Percentiles rank a stretch among this genome's conserved stretches.
phyloP scores from a whole-genome alignment of 2,888 invertebrate genomes.

The Temnothorax rugatulus region DNA sequence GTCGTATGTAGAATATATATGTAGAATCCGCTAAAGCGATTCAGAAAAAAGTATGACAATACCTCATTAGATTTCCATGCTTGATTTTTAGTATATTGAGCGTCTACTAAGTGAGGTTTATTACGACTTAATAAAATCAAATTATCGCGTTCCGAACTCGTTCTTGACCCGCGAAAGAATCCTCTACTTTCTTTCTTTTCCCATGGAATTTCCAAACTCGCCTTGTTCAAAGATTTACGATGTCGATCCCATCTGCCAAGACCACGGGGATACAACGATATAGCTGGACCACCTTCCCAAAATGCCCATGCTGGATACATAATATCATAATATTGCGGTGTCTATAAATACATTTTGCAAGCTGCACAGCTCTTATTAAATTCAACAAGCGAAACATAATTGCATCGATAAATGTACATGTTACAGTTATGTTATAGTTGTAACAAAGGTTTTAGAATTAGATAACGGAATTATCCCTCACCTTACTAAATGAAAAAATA shows the following conservation, averaged over 20 bases:
- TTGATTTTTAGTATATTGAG: constrained; percentile 98
- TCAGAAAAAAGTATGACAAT: constrained; percentile 60
- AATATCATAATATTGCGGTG: constrained; percentile 94
- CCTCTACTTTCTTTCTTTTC: constrained; percentile 90
- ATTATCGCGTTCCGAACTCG: constrained; percentile 96
- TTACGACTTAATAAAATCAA: constrained; percentile 93
- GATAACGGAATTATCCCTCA: constrained; percentile 78
- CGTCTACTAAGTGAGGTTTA: constrained; percentile 93
- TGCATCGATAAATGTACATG: not conserved
- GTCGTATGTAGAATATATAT: not conserved
- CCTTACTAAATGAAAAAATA: constrained; percentile 98
- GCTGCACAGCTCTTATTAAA: constrained; percentile 42
- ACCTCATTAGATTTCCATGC: constrained; percentile 98
- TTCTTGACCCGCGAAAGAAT: constrained; percentile 98
- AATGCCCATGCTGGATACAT: constrained; percentile 99
- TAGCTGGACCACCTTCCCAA: constrained; percentile 99
- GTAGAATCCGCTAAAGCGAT: not conserved
- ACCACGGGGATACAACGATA: constrained; percentile 96
- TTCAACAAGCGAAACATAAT: constrained; percentile 26
- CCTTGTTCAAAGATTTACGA: constrained; percentile 90
- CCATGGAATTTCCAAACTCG: constrained; percentile 92
- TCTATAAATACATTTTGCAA: constrained; percentile 85
- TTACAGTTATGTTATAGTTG: too few relatives aligned
- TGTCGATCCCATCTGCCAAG: constrained; percentile 97
- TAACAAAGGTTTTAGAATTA: not conserved